These are phyloP conservation scores for Diachasmimorpha longicaudata DNA, from an alignment of 1,140 invertebrate genomes.

Conservation along the genomic window DNA sequence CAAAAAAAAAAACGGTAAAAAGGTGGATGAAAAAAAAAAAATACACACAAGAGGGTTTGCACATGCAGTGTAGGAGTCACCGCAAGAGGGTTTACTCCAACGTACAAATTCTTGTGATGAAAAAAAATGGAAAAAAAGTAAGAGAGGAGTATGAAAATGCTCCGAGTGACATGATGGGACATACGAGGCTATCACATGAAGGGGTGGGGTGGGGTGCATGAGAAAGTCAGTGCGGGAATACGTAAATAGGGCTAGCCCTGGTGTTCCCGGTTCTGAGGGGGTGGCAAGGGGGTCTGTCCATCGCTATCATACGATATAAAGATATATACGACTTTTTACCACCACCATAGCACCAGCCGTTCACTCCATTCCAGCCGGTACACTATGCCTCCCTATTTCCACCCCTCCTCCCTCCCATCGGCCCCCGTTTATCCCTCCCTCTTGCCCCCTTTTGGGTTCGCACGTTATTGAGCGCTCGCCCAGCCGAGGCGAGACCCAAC, in stretches of 20 bases:
- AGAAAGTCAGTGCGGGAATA: background rate
- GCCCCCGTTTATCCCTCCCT: slow-evolving; percentile 31
- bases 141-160: background rate
- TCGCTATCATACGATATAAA: background rate
- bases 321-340: slow-evolving; percentile 2
- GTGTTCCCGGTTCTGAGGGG: background rate
- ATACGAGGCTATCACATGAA: background rate
- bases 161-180: background rate
- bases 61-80: slow-evolving; percentile 4
- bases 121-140: background rate
- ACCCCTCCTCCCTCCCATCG: too few relatives aligned
- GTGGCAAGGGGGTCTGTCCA: background rate
- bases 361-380: slow-evolving; percentile 50
- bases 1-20: background rate
- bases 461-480: slow-evolving; percentile 65
- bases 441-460: slow-evolving; percentile 55
- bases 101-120: background rate
- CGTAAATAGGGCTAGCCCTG: slow-evolving; percentile 11
- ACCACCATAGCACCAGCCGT: slow-evolving; percentile 42
- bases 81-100: slow-evolving; percentile 1
- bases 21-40: slow-evolving; percentile 6
- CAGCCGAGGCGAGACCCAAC: slow-evolving; percentile 61
- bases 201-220: background rate
- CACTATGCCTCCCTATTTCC: slow-evolving; percentile 43
- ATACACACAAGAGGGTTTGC: background rate